Evolutionary conservation across 2,797 vertebrate genomes (phyloP).

Genomic region (Discoglossus pictus): DNA sequence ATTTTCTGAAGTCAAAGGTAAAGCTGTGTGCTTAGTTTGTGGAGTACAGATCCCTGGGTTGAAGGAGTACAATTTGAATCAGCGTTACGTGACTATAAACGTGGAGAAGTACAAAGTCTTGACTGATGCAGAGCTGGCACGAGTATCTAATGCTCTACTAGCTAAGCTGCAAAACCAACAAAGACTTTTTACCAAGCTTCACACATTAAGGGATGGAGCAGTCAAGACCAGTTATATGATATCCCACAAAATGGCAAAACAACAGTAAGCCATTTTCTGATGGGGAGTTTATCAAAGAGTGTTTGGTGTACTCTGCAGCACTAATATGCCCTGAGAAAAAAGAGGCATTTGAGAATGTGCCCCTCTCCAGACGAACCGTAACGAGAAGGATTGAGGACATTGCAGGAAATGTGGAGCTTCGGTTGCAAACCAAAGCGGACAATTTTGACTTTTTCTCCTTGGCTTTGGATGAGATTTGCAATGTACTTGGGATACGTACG

Average conservation of each 20-base stretch:
- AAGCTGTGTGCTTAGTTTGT: conserved; percentile 9
- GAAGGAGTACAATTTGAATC: conserved; percentile 8
- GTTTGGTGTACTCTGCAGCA: conserved; percentile 12
- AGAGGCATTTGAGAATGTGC: conserved; percentile 3
- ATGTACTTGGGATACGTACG: no score
- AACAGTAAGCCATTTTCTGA: conserved; percentile 4
- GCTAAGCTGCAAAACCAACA: neutral
- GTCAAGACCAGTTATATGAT: conserved; percentile 1
- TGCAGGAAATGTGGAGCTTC: neutral
- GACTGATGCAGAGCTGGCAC: neutral
- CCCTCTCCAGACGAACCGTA: conserved; percentile 1
- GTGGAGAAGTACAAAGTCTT: neutral
- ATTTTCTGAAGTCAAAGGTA: neutral
- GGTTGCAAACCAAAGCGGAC: neutral
- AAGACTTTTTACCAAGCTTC: conserved; percentile 4
- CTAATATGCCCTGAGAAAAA: conserved; percentile 1
- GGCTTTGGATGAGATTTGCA: neutral
- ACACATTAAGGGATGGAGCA: neutral
- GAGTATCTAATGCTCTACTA: neutral
- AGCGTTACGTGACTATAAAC: neutral
- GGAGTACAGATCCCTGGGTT: neutral
- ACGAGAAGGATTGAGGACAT: neutral
- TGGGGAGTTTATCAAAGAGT: conserved; percentile 10
- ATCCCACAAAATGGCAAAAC: neutral
- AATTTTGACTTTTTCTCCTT: neutral